These are phyloP conservation scores for Drosophila testacea DNA, from an alignment of 2,888 invertebrate genomes.

Conservation along the genomic window DNA sequence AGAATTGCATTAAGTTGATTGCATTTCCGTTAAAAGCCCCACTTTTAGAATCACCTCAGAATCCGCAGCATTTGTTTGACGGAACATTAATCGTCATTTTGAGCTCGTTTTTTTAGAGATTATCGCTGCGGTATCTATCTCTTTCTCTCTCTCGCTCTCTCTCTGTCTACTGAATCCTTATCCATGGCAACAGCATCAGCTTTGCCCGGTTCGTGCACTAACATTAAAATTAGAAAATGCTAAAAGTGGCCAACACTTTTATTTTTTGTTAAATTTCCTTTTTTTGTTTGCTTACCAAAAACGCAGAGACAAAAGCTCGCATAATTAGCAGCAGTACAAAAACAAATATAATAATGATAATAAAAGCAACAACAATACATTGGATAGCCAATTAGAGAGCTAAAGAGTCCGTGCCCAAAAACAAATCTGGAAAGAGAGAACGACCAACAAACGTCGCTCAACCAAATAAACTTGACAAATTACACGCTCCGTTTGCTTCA, in stretches of 20 bases:
- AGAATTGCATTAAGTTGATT: not conserved
- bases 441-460: conserved; percentile 54
- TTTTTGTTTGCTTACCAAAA: conserved; percentile 51
- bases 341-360: conserved; percentile 26
- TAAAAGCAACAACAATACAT: conserved; percentile 27
- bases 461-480: conserved; percentile 79
- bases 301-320: conserved; percentile 58
- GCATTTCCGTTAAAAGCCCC: not conserved
- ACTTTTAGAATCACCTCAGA: not conserved
- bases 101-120: conserved; percentile 53
- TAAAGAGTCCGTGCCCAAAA: conserved; percentile 34
- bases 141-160: not conserved
- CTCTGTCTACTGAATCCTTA: conserved; percentile 1
- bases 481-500: conserved; percentile 68
- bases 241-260: conserved; percentile 56
- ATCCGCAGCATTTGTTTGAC: not conserved
- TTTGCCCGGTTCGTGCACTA: conserved; percentile 62
- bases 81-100: conserved; percentile 61
- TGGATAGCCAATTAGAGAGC: conserved; percentile 58
- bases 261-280: conserved; percentile 24
- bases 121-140: conserved; percentile 38
- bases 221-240: conserved; percentile 69
- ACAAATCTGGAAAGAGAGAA: not conserved
- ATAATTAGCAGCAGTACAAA: conserved; percentile 65
- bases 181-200: conserved; percentile 8